Evolutionary conservation across 2,113 vertebrate species (phyloP), one percentile per base, ranked within the genome.

Genomic region (Eulacestoma nigropectus): DNA sequence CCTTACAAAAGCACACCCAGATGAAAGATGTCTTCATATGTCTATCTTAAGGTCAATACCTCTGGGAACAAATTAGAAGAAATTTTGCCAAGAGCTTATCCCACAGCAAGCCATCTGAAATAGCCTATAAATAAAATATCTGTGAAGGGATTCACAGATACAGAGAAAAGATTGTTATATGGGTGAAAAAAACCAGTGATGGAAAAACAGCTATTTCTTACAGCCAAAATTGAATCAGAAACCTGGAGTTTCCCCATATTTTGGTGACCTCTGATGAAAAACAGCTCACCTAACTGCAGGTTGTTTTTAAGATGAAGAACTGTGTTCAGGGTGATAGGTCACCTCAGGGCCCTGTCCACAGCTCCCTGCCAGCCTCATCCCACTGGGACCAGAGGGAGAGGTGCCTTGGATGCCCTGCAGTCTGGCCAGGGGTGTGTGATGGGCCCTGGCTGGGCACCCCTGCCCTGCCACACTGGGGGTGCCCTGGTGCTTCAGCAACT

Each of bases 71-170:
- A 92, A 95, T 93, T 90, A 59, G 35, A 77, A 90, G 94, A 96
- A 96, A 96, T 74, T 90, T 96, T 96, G 87, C 91, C 59, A 84
- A 90, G 93, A 95, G 92, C 96, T 97, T 97, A 95, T 84, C 90
- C 83, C 79, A 96, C 94, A 97, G 93, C 94, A 97, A 97, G 95
- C 87, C 80, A 49, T 93, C 95, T 97, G 87, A 97, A 98, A 98
- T 90, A 97, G 87, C 76, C 93, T 95, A 97, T 97, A 97, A 98
- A 98, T 96, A 97, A 98, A 97, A 97, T 70, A 91, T 84, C 90
- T 94, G 87, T 75, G 89, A 97, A 93, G 56, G 88, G 79, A 94
- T 95, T 96, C 92, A 91, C 87, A 96, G 92, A 96, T 65, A 97
- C 42, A 94, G 76, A 95, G 79, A 90, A 93, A 94, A 96, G 85